phyloP scores from a whole-genome alignment of 2,888 invertebrate genomes.

The Listrodromus nycthemerus region DNA sequence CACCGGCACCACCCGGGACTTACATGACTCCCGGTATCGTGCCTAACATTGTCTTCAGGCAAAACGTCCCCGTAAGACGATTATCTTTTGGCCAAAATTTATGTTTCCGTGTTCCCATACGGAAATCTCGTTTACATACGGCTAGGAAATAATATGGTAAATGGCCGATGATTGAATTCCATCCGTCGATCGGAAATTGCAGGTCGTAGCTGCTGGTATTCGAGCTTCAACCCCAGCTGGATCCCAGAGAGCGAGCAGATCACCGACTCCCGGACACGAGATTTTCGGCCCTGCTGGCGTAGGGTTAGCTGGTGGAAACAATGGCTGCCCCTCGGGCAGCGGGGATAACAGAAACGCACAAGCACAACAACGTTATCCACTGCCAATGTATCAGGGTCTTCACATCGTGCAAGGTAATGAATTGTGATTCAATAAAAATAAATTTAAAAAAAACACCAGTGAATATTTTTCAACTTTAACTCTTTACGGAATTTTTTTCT shows the following conservation, averaged over 20 bases:
- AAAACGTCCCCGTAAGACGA: constrained; percentile 81
- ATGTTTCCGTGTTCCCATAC: neutral
- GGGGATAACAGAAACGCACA: constrained; percentile 81
- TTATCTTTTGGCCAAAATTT: neutral
- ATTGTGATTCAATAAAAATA: neutral
- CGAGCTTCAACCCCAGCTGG: constrained; percentile 81
- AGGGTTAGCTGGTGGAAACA: constrained; percentile 65
- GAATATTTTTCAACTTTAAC: neutral
- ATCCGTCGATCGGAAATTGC: constrained; percentile 12
- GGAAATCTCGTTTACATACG: neutral
- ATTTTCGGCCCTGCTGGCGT: constrained; percentile 73
- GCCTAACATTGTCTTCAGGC: constrained; percentile 82
- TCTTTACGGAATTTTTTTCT: neutral
- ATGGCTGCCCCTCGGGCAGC: constrained; percentile 68
- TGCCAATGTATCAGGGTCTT: constrained; percentile 84
- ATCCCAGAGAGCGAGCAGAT: constrained; percentile 82
- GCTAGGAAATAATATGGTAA: neutral
- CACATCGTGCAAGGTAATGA: constrained; percentile 81
- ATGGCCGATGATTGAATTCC: neutral
- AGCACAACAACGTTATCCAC: constrained; percentile 82
- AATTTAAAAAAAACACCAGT: neutral
- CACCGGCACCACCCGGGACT: constrained; percentile 78
- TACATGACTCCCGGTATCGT: constrained; percentile 81
- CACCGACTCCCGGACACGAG: constrained; percentile 82
- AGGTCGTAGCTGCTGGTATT: constrained; percentile 79